Evolutionary conservation across 1,140 invertebrate genomes (phyloP), one percentile per base, ranked within the genome.

Genomic region (Drosophila sproati): DNA sequence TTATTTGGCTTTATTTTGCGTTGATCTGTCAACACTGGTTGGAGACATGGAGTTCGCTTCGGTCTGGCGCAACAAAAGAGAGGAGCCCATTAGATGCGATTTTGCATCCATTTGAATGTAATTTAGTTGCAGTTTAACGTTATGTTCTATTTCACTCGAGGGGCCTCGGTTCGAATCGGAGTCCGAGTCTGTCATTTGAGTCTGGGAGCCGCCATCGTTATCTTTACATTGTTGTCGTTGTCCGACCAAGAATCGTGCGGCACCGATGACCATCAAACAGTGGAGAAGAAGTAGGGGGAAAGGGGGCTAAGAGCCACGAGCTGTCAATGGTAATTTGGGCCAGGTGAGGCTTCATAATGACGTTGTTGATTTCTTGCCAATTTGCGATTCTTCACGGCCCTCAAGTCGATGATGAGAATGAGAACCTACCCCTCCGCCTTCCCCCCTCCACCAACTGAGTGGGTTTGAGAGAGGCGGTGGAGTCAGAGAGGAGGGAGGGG

Each of bases 91-190:
- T 85, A 85, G 78, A 60, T 83, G 70, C 74, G 82, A 85, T 85
- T 85, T 81, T 85, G 77, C 82, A 85, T 85, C 82, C 78, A 85
- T 85, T 85, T 85, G 82, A 85, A 85, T 85, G 82, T 74, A 85
- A 85, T 85, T 85, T 86, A 86, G 82, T 52, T 77, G 62, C 78
- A 86, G 82, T 77, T 85, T 85, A 81, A 75, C 82, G 82, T 85
- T 85, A 86, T 85, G 82, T 85, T 85, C 82, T 85, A 85, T 78
- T 85, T 85, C 78, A 48, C 80, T 61, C 47, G 41, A 45, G 62
- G 71, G 39, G 39, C 39, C 61, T 28, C 29, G 41, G 20, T 66
- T 78, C 70, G 7, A 79, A 74, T 63, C 63, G 62, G 74, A 77
- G 73, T 51, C 56, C 67, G 55, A 64, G 61, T 64, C 62, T 59